Evolutionary conservation across 2,888 invertebrate genomes (phyloP).

Genomic region (Clostera curtula): DNA sequence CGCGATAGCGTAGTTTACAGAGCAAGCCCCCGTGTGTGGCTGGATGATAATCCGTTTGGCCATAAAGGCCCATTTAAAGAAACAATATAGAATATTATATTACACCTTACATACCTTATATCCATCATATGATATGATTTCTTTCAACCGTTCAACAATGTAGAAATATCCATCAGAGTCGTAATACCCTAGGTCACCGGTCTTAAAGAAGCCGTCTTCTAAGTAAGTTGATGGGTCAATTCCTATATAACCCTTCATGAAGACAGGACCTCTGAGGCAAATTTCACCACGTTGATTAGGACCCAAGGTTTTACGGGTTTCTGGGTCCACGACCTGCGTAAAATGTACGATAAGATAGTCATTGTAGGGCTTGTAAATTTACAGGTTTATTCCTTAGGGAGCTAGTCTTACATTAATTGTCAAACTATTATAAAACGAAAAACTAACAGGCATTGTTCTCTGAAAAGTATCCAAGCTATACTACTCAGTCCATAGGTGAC

Average conservation of each 20-base stretch:
- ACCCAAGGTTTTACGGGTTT: conserved; percentile 59
- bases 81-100: no score
- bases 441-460: no score
- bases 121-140: conserved; percentile 40
- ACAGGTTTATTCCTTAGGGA: conserved; percentile 5
- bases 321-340: conserved; percentile 49
- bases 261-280: conserved; percentile 42
- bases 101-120: conserved; percentile 34
- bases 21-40: no score
- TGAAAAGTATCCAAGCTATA: no score
- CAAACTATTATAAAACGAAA: background rate
- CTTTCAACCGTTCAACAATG: conserved; percentile 45
- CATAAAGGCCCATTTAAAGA: no score
- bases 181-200: conserved; percentile 51
- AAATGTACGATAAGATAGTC: no score
- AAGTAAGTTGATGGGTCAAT: conserved; percentile 38
- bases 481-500: no score
- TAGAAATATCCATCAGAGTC: conserved; percentile 46
- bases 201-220: conserved; percentile 44
- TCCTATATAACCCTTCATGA: conserved; percentile 54
- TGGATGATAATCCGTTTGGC: no score
- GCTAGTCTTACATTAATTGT: conserved; percentile 1
- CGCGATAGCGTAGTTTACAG: no score
- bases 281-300: conserved; percentile 59
- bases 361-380: no score